Percentiles rank a stretch among this genome's conserved stretches.
phyloP scores from a whole-genome alignment of 2,888 invertebrate species.

The Eutolmus rufibarbis region DNA sequence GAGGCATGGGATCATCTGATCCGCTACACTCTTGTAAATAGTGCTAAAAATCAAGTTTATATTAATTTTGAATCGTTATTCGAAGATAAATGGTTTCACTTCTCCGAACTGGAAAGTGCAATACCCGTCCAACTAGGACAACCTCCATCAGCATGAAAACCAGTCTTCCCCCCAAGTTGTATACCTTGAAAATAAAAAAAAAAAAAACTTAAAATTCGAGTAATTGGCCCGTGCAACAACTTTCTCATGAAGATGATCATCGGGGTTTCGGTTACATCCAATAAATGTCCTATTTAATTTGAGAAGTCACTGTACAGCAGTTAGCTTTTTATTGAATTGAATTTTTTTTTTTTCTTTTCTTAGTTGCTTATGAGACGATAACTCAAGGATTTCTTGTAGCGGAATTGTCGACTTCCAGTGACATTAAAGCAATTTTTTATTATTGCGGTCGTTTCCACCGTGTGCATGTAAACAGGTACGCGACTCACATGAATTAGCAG shows the following conservation, averaged over 20 bases:
- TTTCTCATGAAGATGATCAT: background rate
- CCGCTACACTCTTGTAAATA: background rate
- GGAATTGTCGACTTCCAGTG: slow-evolving; percentile 29
- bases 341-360: background rate
- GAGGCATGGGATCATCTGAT: background rate
- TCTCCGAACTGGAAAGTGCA: background rate
- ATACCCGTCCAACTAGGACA: background rate
- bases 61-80: background rate
- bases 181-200: background rate
- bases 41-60: background rate
- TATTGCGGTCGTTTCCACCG: background rate
- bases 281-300: background rate
- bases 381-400: slow-evolving; percentile 39
- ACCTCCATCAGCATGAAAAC: background rate
- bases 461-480: background rate
- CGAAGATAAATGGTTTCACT: background rate
- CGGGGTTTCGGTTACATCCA: background rate
- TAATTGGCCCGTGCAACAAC: background rate
- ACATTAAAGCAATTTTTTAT: slow-evolving; percentile 18
- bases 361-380: slow-evolving; percentile 1
- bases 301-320: background rate
- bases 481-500: background rate
- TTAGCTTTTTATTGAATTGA: background rate
- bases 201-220: background rate
- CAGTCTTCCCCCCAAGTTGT: background rate